Evolutionary conservation across 2,113 vertebrate species (phyloP).

Genomic region (Falcunculus frontatus): DNA sequence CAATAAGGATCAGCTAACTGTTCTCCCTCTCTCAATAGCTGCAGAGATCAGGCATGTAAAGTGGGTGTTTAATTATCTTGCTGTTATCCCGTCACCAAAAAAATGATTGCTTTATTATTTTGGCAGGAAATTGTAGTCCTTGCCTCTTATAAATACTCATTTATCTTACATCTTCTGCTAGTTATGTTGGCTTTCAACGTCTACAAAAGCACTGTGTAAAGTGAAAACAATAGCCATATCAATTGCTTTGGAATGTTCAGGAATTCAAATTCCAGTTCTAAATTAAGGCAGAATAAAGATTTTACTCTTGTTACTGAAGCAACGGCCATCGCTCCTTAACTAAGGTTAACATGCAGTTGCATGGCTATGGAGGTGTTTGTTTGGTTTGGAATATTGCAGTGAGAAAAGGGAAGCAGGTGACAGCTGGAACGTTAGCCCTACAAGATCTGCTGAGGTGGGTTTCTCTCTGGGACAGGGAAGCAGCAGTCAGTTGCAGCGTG

Average conservation of each 20-base stretch:
- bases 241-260: not conserved
- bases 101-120: not conserved
- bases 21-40: not conserved
- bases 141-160: not conserved
- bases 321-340: not conserved
- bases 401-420: not conserved
- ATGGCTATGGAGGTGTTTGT: not conserved
- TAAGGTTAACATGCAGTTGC: not conserved
- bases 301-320: not conserved
- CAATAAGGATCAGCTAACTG: not conserved
- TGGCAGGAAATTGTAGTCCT: not conserved
- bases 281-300: not conserved
- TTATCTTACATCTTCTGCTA: not conserved
- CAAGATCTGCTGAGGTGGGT: not conserved
- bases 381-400: not conserved
- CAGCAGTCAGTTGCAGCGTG: accelerated
- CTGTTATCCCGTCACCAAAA: not conserved
- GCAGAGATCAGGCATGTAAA: not conserved
- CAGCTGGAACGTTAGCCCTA: not conserved
- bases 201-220: not conserved
- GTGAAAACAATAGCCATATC: not conserved
- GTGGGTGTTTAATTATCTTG: slow-evolving; percentile 18
- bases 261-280: not conserved
- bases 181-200: not conserved
- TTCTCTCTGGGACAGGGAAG: not conserved